phyloP scores from a whole-genome alignment of 2,113 vertebrate genomes.

The Lepus europaeus region DNA sequence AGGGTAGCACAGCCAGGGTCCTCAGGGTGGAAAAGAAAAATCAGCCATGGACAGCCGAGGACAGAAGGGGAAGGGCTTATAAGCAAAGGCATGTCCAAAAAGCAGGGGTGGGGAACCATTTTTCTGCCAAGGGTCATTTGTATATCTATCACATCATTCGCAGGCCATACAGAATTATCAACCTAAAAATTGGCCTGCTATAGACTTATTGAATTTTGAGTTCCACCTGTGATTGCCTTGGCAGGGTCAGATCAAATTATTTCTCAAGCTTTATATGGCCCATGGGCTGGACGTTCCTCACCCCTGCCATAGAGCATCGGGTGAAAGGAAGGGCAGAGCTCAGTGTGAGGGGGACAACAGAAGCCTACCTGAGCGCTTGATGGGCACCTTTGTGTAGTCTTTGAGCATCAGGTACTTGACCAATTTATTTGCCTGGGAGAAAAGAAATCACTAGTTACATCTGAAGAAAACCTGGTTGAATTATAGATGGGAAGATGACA shows the following conservation, averaged over 20 bases:
- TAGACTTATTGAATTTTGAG: too few species aligned
- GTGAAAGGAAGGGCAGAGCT: background rate
- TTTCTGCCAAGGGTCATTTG: too few species aligned
- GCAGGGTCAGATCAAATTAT: too few species aligned
- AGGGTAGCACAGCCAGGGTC: background rate
- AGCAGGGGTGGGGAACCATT: too few species aligned
- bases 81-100: background rate
- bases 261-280: too few species aligned
- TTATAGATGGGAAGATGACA: background rate
- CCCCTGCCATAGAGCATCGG: background rate
- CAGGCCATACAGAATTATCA: too few species aligned
- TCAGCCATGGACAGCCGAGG: background rate
- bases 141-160: too few species aligned
- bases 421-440: conserved; percentile 91
- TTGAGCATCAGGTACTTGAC: conserved; percentile 94
- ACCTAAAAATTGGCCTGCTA: too few species aligned
- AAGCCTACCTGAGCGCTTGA: conserved; percentile 90
- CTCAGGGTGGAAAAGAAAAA: background rate
- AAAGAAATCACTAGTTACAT: background rate
- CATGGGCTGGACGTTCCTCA: too few species aligned
- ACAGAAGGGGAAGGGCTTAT: background rate
- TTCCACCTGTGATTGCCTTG: too few species aligned
- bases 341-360: background rate
- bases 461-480: conserved; percentile 51
- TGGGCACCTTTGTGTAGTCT: conserved; percentile 95